Base-by-base conservation (phyloP, 2,797 vertebrate species). In the Semaprochilodus insignis region DNA sequence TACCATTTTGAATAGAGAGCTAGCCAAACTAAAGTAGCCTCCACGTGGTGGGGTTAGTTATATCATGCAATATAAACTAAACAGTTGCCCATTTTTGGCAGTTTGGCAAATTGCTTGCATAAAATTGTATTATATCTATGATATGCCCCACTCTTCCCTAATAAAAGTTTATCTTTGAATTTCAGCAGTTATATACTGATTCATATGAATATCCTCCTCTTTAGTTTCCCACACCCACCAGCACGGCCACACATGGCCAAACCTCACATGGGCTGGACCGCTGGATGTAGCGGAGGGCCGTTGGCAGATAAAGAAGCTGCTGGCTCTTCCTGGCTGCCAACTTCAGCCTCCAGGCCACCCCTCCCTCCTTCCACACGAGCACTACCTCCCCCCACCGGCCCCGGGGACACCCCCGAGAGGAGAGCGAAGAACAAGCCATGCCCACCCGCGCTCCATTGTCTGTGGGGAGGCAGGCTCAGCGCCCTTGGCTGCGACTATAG, bases 371-470 rank as follows among this genome's bases (percentile, higher is more conserved):
- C 88, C 89, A 84, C 15, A 71, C 84, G 67, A 84, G 81, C 85
- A 85, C 89, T 88, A 60, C 85, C 86, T 78, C 78, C 86, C 87
- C 83, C 87, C 89, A 87, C 88, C 86, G 83, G 91, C 90, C 88
- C 88, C 86, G 83, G 90, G 90, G 90, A 90, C 84, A 80, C 77
- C 89, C 88, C 80, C 81, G 81, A 89, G 78, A 85, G 83, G 80
- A 74, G 87, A 84, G 62, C 72, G 87, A 87, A 51, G 88, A 90
- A 91, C 90, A 88, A 91, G 85, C 80, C 82, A 57, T 90, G 91
- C 92, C 93, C 91, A 92, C 90, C 92, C 90, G 34, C 74, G 65
- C 59, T 81, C 86, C 78, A 88, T 90, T 91, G 93, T 94, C 90
- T 92, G 87, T 82, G 81, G 86, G 89, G 90, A 88, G 88, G 89